These are phyloP conservation scores for Phrynocephalus versicolor DNA, from an alignment of 2,113 vertebrate species.

Conservation along the genomic window DNA sequence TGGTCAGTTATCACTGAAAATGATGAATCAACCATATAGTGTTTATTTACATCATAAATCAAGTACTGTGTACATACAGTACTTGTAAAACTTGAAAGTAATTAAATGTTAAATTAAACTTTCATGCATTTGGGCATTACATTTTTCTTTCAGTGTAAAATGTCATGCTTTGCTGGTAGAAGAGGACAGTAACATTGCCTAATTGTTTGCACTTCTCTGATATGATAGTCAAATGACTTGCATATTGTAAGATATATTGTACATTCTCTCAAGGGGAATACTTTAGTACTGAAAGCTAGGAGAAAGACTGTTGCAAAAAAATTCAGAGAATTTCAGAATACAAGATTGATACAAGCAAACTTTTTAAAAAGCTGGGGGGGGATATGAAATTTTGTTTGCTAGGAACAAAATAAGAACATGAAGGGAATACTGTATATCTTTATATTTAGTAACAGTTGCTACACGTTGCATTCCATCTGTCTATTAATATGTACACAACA, in stretches of 20 bases:
- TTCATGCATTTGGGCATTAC: not conserved
- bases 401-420: too few species aligned
- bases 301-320: too few species aligned
- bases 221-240: not conserved
- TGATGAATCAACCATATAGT: not conserved
- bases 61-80: too few species aligned
- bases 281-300: too few species aligned
- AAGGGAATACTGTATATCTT: not conserved
- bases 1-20: not conserved
- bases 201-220: not conserved
- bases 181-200: not conserved
- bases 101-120: not conserved
- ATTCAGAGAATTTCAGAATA: too few species aligned
- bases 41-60: not conserved
- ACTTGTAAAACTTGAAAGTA: not conserved
- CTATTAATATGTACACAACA: not conserved
- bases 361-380: too few species aligned
- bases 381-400: too few species aligned
- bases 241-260: not conserved
- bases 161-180: not conserved
- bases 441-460: not conserved
- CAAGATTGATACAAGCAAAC: too few species aligned
- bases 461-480: not conserved
- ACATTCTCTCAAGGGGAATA: too few species aligned
- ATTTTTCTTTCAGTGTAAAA: not conserved